Evolutionary conservation across 2,797 vertebrate genomes (phyloP).

Genomic region (Furcifer pardalis): DNA sequence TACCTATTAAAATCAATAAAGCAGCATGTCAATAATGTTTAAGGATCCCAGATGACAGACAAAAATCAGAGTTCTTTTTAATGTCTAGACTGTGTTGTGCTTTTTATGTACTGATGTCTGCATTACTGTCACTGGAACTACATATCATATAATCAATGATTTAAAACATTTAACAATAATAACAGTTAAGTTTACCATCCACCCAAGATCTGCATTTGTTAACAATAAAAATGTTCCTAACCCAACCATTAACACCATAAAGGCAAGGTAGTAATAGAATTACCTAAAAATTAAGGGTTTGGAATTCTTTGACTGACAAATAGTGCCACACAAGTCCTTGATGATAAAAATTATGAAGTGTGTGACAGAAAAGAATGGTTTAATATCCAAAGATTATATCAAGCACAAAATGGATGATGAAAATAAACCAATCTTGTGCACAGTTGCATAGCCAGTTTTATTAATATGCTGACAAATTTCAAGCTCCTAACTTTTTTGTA

Average conservation of each 20-base stretch:
- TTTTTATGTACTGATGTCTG: conserved; percentile 2
- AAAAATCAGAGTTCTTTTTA: conserved; percentile 30
- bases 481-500: conserved; percentile 30
- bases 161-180: conserved; percentile 24
- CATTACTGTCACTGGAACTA: conserved; percentile 22
- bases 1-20: conserved; percentile 41
- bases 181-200: conserved; percentile 21
- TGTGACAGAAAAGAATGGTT: conserved; percentile 12
- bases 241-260: conserved; percentile 14
- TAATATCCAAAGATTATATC: conserved; percentile 33
- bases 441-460: conserved; percentile 30
- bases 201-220: conserved; percentile 11
- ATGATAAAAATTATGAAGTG: conserved; percentile 8
- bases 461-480: conserved; percentile 37
- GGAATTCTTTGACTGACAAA: conserved; percentile 24
- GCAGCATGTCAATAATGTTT: conserved; percentile 32
- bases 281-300: conserved; percentile 32
- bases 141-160: conserved; percentile 30
- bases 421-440: conserved; percentile 33
- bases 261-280: conserved; percentile 5
- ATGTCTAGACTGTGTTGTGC: conserved; percentile 18
- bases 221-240: conserved; percentile 22
- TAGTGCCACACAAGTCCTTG: conserved; percentile 14
- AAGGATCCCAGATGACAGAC: conserved; percentile 19
- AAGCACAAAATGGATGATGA: neutral